Conservation (phyloP, 2,113 vertebrate genomes). For the Silurus asotus region DNA sequence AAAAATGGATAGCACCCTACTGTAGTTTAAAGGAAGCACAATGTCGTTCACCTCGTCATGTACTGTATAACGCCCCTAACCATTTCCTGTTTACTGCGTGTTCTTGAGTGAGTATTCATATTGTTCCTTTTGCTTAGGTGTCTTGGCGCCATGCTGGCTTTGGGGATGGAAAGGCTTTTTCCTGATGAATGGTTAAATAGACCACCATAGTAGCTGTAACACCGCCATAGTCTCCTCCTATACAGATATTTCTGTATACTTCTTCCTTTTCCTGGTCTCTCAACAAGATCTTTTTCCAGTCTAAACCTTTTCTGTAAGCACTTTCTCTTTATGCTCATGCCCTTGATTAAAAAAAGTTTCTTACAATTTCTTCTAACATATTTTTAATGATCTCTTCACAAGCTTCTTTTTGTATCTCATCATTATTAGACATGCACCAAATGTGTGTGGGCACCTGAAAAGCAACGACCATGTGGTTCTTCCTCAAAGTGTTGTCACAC, state of each 20-base stretch:
- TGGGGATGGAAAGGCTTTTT: background rate
- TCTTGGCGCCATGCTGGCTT: conserved; percentile 2
- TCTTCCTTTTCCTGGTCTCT: background rate
- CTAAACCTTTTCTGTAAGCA: background rate
- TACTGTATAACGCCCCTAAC: conserved; percentile 31
- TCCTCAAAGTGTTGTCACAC: background rate
- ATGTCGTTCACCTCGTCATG: conserved; percentile 1
- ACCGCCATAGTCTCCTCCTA: background rate
- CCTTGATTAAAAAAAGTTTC: background rate
- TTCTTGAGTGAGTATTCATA: conserved; percentile 1
- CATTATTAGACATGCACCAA: background rate
- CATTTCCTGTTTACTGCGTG: conserved; percentile 42
- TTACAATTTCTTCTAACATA: background rate
- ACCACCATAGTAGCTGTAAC: background rate
- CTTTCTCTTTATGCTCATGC: background rate
- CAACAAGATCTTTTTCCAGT: background rate
- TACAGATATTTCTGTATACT: background rate
- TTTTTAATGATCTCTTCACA: background rate
- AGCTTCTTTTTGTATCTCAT: background rate
- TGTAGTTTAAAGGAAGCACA: conserved; percentile 21
- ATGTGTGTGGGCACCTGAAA: too few relatives aligned
- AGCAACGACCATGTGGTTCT: background rate
- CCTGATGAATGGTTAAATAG: background rate
- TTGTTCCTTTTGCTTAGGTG: background rate
- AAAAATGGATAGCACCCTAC: conserved; percentile 11